phyloP scores from a whole-genome alignment of 2,888 invertebrate species.

The Timandra comae region DNA sequence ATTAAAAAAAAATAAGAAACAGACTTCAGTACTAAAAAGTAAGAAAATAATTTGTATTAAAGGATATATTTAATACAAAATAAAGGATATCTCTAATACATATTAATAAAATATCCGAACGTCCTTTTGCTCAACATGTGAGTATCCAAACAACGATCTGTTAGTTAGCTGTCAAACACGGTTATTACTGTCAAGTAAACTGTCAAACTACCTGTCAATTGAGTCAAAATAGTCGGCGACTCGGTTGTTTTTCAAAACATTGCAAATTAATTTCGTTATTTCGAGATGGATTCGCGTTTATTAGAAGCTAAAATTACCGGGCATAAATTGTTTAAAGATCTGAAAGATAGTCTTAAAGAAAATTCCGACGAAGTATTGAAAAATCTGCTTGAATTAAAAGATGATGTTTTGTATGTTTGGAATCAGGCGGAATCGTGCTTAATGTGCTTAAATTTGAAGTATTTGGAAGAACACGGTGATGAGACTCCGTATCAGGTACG shows the following conservation, averaged over 20 bases:
- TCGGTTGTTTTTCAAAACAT: conserved; percentile 31
- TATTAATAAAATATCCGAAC: no score
- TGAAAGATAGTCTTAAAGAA: conserved; percentile 73
- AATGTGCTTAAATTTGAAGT: conserved; percentile 77
- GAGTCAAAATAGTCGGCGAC: no score
- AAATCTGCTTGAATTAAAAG: conserved; percentile 79
- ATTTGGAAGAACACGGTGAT: conserved; percentile 63
- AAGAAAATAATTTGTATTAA: no score
- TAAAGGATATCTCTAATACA: no score
- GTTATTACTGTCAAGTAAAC: no score
- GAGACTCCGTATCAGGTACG: conserved; percentile 79
- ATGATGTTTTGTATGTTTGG: conserved; percentile 83
- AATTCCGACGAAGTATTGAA: conserved; percentile 72
- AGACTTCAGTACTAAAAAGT: no score
- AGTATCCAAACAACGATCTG: no score
- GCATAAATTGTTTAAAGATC: conserved; percentile 77
- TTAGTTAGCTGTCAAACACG: no score
- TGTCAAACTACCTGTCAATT: no score
- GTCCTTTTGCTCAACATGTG: no score
- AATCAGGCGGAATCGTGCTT: conserved; percentile 79
- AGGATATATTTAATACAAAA: no score
- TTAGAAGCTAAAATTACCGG: conserved; percentile 77
- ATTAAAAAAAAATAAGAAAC: no score
- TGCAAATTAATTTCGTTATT: conserved; percentile 18
- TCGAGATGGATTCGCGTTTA: conserved; percentile 74